Percentiles rank a stretch among this genome's conserved stretches.
These are phyloP conservation scores for Rhopalosiphum padi DNA, from an alignment of 1,140 invertebrate species.

Conservation along the genomic window DNA sequence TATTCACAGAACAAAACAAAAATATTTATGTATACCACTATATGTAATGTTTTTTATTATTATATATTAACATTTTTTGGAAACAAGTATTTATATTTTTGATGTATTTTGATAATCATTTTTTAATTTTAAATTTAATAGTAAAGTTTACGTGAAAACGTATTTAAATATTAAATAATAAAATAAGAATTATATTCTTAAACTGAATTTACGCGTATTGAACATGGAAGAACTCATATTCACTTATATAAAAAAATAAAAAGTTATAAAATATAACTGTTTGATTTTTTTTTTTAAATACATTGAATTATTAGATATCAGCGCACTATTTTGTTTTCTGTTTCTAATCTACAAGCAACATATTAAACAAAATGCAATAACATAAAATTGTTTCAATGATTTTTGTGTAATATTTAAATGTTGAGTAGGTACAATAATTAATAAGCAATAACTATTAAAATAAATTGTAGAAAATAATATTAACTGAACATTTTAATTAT, in stretches of 20 bases:
- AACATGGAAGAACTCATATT: neutral
- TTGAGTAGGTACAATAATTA: no score
- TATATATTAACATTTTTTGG: neutral
- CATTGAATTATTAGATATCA: neutral
- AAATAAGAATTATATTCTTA: neutral
- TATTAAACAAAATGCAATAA: neutral
- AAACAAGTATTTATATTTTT: neutral
- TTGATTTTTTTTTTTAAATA: no score
- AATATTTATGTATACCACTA: neutral
- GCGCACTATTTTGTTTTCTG: neutral
- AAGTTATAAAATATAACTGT: neutral
- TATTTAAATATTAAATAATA: neutral
- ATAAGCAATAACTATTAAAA: neutral
- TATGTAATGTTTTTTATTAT: neutral
- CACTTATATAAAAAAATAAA: neutral
- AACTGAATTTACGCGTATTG: neutral
- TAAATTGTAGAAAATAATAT: neutral
- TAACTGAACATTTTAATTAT: neutral
- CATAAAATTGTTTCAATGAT: neutral
- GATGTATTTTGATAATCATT: neutral
- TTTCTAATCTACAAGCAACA: neutral
- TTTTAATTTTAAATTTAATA: neutral
- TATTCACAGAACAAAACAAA: neutral
- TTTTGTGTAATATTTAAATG: neutral
- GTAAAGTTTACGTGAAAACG: neutral